These are phyloP conservation scores for Petromus typicus DNA, from an alignment of 2,113 vertebrate species.

Conservation along the genomic window DNA sequence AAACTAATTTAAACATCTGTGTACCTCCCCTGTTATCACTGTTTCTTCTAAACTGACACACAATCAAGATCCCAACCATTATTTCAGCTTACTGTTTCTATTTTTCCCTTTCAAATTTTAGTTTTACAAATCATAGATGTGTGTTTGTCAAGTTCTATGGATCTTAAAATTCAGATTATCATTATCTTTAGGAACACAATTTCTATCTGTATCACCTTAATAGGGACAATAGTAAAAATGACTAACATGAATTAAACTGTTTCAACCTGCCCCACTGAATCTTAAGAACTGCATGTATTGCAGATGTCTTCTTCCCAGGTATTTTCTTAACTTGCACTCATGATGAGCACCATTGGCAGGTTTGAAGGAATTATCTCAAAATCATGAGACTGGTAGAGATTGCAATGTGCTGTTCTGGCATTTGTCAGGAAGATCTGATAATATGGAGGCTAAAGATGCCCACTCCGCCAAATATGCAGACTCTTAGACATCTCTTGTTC, in stretches of 20 bases:
- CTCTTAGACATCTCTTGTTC: too few species aligned
- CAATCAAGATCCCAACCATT: not conserved
- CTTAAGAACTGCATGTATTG: not conserved
- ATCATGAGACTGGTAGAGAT: too few species aligned
- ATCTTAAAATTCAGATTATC: not conserved
- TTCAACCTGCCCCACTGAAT: too few species aligned
- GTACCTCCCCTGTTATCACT: fast-evolving
- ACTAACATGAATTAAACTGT: not conserved
- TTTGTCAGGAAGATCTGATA: too few species aligned
- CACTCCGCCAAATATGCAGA: too few species aligned
- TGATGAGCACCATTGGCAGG: fast-evolving
- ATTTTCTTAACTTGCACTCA: not conserved
- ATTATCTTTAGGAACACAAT: not conserved
- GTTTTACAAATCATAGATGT: not conserved
- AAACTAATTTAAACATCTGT: not conserved
- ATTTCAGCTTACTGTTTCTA: not conserved
- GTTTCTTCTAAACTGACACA: not conserved
- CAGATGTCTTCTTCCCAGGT: not conserved
- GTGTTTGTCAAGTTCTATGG: not conserved
- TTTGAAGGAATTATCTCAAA: too few species aligned
- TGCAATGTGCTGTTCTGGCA: not conserved
- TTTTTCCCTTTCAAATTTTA: not conserved
- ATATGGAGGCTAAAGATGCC: too few species aligned
- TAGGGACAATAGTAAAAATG: not conserved
- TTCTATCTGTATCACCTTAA: not conserved